phyloP scores from a whole-genome alignment of 2,113 vertebrate genomes.

The Oryzias melastigma region DNA sequence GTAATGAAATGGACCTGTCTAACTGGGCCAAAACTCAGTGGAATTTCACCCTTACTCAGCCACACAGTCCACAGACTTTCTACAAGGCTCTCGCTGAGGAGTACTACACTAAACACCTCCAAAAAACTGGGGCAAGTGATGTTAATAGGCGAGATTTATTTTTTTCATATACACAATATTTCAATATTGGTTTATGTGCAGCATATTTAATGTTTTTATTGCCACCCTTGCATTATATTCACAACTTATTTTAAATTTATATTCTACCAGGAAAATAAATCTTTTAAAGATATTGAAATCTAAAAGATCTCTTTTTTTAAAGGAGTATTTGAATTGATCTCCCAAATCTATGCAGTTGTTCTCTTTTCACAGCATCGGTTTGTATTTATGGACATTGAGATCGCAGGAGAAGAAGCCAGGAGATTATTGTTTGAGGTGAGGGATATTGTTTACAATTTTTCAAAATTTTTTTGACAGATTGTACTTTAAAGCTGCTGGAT shows the following conservation, averaged over 20 bases:
- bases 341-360: background rate
- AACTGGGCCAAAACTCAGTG: constrained; percentile 80
- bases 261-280: no score
- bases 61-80: constrained; percentile 62
- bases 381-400: constrained; percentile 84
- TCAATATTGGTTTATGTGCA: no score
- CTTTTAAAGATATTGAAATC: no score
- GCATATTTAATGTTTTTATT: no score
- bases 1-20: constrained; percentile 78
- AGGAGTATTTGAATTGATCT: no score
- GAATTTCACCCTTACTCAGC: constrained; percentile 69
- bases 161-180: background rate
- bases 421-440: constrained; percentile 88
- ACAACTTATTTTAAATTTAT: no score
- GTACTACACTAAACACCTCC: constrained; percentile 78
- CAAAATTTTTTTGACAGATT: background rate
- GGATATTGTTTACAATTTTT: background rate
- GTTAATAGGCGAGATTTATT: background rate
- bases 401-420: constrained; percentile 71
- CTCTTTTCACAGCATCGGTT: constrained; percentile 72
- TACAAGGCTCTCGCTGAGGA: constrained; percentile 78
- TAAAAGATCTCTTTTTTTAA: no score
- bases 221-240: no score
- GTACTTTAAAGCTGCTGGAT: background rate
- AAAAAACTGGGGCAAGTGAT: constrained; percentile 79